Conservation (phyloP, 1,140 invertebrate genomes). For the Stenopsyche tienmushanensis region DNA sequence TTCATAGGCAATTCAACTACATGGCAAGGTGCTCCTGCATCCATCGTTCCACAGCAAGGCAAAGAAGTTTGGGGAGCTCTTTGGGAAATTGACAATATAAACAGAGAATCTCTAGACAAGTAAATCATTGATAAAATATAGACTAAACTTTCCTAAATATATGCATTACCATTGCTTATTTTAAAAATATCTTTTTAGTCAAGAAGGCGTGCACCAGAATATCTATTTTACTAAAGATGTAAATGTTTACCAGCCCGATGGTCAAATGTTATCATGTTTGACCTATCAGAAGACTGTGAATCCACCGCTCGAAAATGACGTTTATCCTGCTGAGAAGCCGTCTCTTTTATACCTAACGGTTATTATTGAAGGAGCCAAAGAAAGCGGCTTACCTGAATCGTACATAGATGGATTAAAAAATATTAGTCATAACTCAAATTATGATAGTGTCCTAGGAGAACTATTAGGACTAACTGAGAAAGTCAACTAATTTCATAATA, state of each 20-base stretch:
- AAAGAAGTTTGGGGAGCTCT: slow-evolving; percentile 73
- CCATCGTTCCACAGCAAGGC: slow-evolving; percentile 64
- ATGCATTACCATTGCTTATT: no score
- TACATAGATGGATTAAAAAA: slow-evolving; percentile 65
- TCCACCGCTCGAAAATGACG: slow-evolving; percentile 46
- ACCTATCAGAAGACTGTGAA: slow-evolving; percentile 61
- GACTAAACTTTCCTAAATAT: slow-evolving; percentile 11
- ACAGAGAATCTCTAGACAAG: slow-evolving; percentile 68
- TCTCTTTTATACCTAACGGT: slow-evolving; percentile 36
- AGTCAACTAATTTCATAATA: no score
- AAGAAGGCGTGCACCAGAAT: slow-evolving; percentile 68
- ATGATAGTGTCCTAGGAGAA: neutral
- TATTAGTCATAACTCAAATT: slow-evolving; percentile 61
- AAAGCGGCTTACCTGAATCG: slow-evolving; percentile 62
- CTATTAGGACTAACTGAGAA: neutral
- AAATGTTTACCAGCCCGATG: slow-evolving; percentile 56
- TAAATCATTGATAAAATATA: slow-evolving; percentile 49
- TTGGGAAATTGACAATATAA: slow-evolving; percentile 69
- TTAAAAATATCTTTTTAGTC: slow-evolving; percentile 51
- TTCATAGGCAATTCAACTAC: slow-evolving; percentile 66
- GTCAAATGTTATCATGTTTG: slow-evolving; percentile 57
- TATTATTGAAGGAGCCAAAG: slow-evolving; percentile 63
- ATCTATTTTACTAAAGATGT: slow-evolving; percentile 65
- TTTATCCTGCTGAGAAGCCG: slow-evolving; percentile 48
- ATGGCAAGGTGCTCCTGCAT: slow-evolving; percentile 76